Evolutionary conservation across 2,888 invertebrate species (phyloP), one percentile per base, ranked within the genome.

Genomic region (Oegoconia quadripuncta): DNA sequence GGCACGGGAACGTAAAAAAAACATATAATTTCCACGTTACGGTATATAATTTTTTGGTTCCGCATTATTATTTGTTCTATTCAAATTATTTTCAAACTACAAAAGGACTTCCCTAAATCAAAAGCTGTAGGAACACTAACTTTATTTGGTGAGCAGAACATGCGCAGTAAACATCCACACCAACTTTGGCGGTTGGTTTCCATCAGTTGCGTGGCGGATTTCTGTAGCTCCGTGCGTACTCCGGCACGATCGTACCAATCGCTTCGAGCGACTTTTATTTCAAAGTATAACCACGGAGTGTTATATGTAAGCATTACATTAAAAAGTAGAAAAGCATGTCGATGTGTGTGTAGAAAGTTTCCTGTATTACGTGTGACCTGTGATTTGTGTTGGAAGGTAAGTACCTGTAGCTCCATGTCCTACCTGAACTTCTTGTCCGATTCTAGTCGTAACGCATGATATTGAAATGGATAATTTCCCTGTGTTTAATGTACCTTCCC

Each of bases 291-390:
- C 60, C 66, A 62, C 64, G 65, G 75, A 64, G 74, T 79, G 74
- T 74, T 80, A 62, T 79, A 84, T 82, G 84, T 84, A 86, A 84
- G 84, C 83, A 79, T 82, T 68, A 49, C n/a, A n/a, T n/a, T 48
- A 56, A 58, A 57, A 58, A 60, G 64, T 65, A 74, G 77, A 60
- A 63, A 64, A 75, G 84, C 83, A 84, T 84, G 83, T 74, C 41
- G 59, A 64, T 79, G 66, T 78, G 75, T 81, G 73, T 79, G 67
- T 84, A 83, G 81, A 69, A 50, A 74, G 56, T 67, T 57, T 55
- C 60, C 64, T 65, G 64, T 65, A 61, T 64, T 81, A 76, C 75
- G 75, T 78, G 81, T 74, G 42, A 56, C 67, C 63, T 67, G 71
- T 66, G 64, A 58, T 55, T 67, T 62, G 57, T 65, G 50, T 70